These are phyloP conservation scores for Plecturocebus donacophilus DNA, from an alignment of 2,113 vertebrate genomes.

Conservation along the genomic window DNA sequence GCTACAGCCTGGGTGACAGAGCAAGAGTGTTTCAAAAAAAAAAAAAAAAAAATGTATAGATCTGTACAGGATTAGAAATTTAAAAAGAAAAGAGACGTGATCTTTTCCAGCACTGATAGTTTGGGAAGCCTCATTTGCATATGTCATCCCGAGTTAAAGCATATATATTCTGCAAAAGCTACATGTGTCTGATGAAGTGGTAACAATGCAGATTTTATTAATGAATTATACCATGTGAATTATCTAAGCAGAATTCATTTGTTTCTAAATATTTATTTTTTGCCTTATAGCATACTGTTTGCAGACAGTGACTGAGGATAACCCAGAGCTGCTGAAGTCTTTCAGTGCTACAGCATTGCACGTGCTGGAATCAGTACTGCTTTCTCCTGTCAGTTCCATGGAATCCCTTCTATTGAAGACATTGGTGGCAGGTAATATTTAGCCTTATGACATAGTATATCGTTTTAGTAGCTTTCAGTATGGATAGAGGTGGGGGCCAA, in stretches of 20 bases:
- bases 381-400: constrained; percentile 87
- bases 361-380: constrained; percentile 88
- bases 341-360: constrained; percentile 84
- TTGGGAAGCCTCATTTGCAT: neutral
- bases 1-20: no score
- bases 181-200: neutral
- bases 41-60: neutral
- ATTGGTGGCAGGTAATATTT: constrained; percentile 89
- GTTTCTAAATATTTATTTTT: constrained; percentile 48
- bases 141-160: neutral
- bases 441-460: accelerated
- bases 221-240: neutral
- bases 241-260: neutral
- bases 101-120: neutral
- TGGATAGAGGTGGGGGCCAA: accelerated
- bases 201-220: neutral
- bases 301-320: constrained; percentile 97
- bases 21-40: no score
- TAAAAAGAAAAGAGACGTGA: neutral
- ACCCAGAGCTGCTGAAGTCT: constrained; percentile 91
- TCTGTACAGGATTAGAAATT: neutral
- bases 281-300: constrained; percentile 92
- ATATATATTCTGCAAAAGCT: no score
- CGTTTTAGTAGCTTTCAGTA: neutral
- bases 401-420: constrained; percentile 91